These are phyloP conservation scores for Thalassoma bifasciatum DNA, from an alignment of 2,113 vertebrate species.

Conservation along the genomic window DNA sequence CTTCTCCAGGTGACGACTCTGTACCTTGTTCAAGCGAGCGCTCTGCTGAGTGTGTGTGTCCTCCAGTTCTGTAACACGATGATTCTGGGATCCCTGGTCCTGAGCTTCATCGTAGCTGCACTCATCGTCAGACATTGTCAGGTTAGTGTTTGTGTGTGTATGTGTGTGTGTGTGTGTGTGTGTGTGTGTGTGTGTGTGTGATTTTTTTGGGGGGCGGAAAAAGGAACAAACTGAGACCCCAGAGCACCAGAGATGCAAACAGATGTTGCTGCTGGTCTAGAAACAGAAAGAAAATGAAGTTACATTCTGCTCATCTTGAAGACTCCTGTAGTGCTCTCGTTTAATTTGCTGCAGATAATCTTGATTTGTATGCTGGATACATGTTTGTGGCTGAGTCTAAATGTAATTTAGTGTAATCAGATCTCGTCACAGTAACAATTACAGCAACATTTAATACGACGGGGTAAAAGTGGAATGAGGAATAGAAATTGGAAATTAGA, in stretches of 20 bases:
- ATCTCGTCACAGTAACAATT: constrained; percentile 39
- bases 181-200: too few relatives aligned
- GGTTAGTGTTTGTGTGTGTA: constrained; percentile 76
- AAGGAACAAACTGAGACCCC: neutral
- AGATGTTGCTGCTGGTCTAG: constrained; percentile 15
- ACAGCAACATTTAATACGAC: constrained; percentile 39
- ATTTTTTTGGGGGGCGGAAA: neutral
- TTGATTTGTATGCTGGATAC: constrained; percentile 33
- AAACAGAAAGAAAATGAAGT: constrained; percentile 13
- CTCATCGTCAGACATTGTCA: constrained; percentile 89
- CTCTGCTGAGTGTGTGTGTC: constrained; percentile 90
- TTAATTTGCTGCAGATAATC: constrained; percentile 9
- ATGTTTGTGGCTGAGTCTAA: constrained; percentile 8
- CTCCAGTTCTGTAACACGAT: constrained; percentile 97
- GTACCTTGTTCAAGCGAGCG: constrained; percentile 88
- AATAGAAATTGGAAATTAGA: neutral
- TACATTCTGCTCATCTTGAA: neutral
- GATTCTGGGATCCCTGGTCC: constrained; percentile 93
- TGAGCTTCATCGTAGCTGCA: constrained; percentile 92
- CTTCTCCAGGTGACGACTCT: constrained; percentile 86
- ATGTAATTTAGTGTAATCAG: constrained; percentile 42
- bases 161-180: constrained; percentile 17
- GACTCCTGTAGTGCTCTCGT: neutral
- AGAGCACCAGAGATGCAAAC: constrained; percentile 3
- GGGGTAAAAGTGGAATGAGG: constrained; percentile 1